Percentiles rank a stretch among this genome's conserved stretches.
Evolutionary conservation across 2,797 vertebrate species (phyloP).

Genomic region (Phyllotis vaccarum): DNA sequence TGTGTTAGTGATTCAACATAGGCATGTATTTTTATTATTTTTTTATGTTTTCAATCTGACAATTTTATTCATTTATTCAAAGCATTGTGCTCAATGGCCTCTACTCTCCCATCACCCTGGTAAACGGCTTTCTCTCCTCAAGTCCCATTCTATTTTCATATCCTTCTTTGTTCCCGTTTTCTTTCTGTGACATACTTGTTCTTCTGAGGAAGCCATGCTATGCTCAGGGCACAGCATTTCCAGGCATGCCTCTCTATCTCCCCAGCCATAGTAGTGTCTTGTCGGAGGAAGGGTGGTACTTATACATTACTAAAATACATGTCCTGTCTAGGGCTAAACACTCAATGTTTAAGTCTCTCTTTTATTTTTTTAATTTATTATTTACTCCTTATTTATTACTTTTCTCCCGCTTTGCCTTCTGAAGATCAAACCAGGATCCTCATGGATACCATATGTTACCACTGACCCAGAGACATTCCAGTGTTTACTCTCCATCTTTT

Average conservation of each 20-base stretch:
- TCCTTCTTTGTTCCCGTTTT: background rate
- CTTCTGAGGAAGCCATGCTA: background rate
- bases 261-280: background rate
- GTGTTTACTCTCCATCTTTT: background rate
- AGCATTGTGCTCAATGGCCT: background rate
- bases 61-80: background rate
- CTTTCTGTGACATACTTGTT: background rate
- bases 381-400: background rate
- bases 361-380: no score
- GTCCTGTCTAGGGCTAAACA: no score
- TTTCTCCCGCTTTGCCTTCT: background rate
- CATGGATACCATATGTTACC: background rate
- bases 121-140: background rate
- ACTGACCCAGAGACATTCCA: no score
- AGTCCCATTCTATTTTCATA: background rate
- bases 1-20: background rate
- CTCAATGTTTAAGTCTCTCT: background rate
- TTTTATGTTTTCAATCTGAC: background rate
- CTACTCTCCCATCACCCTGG: no score
- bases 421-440: background rate
- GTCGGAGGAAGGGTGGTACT: rapidly evolving
- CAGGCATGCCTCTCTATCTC: background rate
- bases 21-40: background rate
- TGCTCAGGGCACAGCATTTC: background rate
- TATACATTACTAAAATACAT: no score